Base-by-base conservation (phyloP, 2,888 invertebrate species). In the Macropis europaea region DNA sequence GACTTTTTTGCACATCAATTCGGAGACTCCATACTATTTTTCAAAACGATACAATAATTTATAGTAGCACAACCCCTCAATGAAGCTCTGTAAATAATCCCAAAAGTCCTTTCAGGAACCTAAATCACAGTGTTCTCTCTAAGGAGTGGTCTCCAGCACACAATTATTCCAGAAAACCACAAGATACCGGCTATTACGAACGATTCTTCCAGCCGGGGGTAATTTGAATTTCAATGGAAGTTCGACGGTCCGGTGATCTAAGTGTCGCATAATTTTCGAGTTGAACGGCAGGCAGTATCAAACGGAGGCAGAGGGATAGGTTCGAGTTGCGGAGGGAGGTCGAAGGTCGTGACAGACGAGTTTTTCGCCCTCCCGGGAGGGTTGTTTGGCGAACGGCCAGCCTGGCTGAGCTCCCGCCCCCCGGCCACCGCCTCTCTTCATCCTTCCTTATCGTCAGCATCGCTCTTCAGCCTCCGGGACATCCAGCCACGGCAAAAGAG, bases 341-440 rank as follows among this genome's bases (percentile, higher is more conserved):
- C 68, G 67, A 73, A 78, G 69, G 56, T 74, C 68, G 62, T 68
- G 74, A 66, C 63, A 61, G 52, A 69, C 42, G 61, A 68, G 60
- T 78, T 80, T 78, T 80, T 80, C 61, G 54, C 26, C 56, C 32
- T 32, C 50, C 70, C 57, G 28, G 64, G 73, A 68, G 71, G 73
- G 67, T 76, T 77, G 80, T 66, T 80, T 81, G 81, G 81, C 81
- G 54, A 17, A 7, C 24, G 45, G 81, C 81, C 81, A 81, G 56
- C 43, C 26, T 71, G 60, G 53, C 79, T 75, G 69, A 69, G 67
- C 75, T 67, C 48, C 74, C 66, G 76, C 64, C 73, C 70, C 52
- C 70, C 64, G n/a, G n/a, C 48, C 48, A 30, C 34, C 56, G 22
- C 15, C 63, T 57, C 61, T 61, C 43, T 45, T 60, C 60, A 38